Evolutionary conservation across 1,140 invertebrate genomes (phyloP).

Genomic region (Proctacanthus coquilletti): DNA sequence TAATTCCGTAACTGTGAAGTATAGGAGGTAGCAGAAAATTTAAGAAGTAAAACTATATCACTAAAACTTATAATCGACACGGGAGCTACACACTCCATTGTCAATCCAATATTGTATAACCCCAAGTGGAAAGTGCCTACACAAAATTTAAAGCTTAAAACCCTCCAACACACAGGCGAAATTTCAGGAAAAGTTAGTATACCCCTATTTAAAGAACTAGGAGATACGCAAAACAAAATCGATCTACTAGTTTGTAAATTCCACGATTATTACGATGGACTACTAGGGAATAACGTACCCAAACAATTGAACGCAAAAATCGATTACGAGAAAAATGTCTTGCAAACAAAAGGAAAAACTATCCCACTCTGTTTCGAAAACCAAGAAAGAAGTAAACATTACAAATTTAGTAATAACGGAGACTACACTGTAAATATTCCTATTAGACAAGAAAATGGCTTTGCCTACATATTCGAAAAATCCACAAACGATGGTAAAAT

Average conservation of each 20-base stretch:
- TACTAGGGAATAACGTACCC: neutral
- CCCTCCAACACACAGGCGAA: neutral
- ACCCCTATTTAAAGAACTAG: neutral
- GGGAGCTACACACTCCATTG: neutral
- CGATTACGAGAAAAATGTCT: neutral
- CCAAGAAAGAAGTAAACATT: constrained; percentile 2
- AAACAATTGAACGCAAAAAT: constrained; percentile 3
- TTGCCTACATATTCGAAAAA: no score
- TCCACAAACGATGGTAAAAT: no score
- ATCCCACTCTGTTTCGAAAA: constrained; percentile 2
- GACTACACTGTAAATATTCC: constrained; percentile 3
- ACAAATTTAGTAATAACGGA: neutral
- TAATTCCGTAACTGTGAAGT: no score
- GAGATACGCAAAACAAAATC: neutral
- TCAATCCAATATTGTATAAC: neutral
- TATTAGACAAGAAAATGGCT: no score
- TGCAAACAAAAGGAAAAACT: no score
- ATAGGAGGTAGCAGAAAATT: neutral
- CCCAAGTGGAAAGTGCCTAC: neutral
- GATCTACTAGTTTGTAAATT: neutral
- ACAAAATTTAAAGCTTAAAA: constrained; percentile 3
- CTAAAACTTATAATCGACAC: neutral
- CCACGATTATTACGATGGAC: constrained; percentile 2
- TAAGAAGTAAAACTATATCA: constrained; percentile 3
- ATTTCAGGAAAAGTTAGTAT: neutral